Evolutionary conservation across 2,113 vertebrate genomes (phyloP).

Genomic region (Thomomys bottae): DNA sequence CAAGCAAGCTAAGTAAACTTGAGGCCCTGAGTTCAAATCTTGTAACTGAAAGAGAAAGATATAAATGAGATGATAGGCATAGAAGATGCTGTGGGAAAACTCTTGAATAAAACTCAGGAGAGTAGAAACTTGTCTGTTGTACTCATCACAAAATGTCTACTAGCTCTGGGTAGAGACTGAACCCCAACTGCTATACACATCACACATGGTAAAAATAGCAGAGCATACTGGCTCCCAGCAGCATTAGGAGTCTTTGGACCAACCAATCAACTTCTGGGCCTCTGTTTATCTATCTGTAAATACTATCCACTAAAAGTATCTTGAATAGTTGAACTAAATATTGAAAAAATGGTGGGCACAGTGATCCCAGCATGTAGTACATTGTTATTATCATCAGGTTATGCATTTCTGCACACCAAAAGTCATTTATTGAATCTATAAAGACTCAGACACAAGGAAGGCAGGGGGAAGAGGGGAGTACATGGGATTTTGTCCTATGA

Average conservation of each 20-base stretch:
- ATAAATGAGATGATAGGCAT: background rate
- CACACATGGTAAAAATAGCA: background rate
- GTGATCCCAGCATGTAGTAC: background rate
- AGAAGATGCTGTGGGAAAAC: too few relatives aligned
- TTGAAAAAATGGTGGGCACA: background rate
- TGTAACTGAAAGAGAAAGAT: slow-evolving; percentile 52
- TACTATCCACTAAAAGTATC: background rate
- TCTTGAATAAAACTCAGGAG: too few relatives aligned
- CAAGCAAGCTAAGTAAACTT: too few relatives aligned
- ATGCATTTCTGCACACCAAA: slow-evolving; percentile 23
- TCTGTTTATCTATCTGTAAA: background rate
- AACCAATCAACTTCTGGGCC: background rate
- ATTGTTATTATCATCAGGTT: background rate
- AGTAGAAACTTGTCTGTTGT: background rate
- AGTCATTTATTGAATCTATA: background rate
- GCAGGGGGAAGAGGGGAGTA: too few relatives aligned
- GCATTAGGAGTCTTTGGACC: background rate
- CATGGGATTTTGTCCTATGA: background rate
- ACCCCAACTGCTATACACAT: background rate
- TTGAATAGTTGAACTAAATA: background rate
- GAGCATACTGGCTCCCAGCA: background rate
- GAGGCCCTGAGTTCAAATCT: background rate
- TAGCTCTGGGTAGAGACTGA: background rate
- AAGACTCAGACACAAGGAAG: slow-evolving; percentile 14
- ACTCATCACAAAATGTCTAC: background rate